Conservation (phyloP, 2,888 invertebrate genomes). For the Palloptera scutellata region DNA sequence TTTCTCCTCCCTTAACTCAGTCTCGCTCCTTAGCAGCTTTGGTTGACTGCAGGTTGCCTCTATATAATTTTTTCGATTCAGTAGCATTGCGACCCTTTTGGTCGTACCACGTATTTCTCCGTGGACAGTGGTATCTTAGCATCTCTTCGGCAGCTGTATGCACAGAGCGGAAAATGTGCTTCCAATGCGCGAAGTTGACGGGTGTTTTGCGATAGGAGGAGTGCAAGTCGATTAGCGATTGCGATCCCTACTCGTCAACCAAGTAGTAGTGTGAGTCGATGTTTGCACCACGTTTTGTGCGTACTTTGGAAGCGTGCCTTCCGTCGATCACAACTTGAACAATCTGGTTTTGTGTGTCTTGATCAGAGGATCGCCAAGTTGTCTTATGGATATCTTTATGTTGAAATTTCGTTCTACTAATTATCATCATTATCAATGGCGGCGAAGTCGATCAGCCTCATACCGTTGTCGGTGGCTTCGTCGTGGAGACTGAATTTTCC, state of each 20-base stretch:
- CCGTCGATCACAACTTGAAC: constrained; percentile 20
- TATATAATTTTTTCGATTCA: too few relatives aligned
- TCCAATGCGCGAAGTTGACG: too few relatives aligned
- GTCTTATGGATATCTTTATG: constrained; percentile 30
- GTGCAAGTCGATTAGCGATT: too few relatives aligned
- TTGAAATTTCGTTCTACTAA: constrained; percentile 29
- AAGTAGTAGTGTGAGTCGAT: constrained; percentile 22
- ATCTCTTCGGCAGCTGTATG: too few relatives aligned
- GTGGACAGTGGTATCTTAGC: too few relatives aligned
- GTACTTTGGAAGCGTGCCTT: constrained; percentile 18
- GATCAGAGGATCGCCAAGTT: constrained; percentile 11
- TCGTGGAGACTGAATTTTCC: constrained; percentile 25
- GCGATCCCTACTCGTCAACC: constrained; percentile 16
- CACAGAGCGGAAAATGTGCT: too few relatives aligned
- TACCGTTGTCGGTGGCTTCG: constrained; percentile 17
- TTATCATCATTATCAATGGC: constrained; percentile 23
- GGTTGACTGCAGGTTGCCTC: too few relatives aligned
- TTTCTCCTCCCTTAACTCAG: too few relatives aligned
- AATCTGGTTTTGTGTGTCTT: constrained; percentile 17
- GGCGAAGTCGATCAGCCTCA: constrained; percentile 25
- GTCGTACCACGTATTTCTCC: too few relatives aligned
- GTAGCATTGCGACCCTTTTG: too few relatives aligned
- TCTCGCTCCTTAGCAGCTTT: too few relatives aligned
- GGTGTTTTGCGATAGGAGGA: too few relatives aligned
- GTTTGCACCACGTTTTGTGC: constrained; percentile 15